Percentiles rank a stretch among this genome's conserved stretches.
Conservation (phyloP, 53 echinoderm and acorn worm genomes). For the Glandiceps talaboti region DNA sequence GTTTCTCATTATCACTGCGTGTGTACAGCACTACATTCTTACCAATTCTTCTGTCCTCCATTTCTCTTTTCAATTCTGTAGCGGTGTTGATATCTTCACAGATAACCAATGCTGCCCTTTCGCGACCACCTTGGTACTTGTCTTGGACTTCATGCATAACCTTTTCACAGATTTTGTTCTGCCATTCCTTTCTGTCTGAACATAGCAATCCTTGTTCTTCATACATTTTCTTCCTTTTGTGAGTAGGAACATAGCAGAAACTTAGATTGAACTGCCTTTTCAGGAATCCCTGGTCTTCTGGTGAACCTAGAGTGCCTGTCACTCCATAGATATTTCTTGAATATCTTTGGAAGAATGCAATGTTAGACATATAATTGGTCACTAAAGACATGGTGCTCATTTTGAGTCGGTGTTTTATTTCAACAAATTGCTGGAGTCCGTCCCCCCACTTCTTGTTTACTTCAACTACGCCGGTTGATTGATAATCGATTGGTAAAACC, state of each 20-base stretch:
- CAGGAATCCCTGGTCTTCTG: slow-evolving; percentile 4
- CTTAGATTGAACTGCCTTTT: slow-evolving; percentile 1
- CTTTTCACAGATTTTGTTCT: background rate
- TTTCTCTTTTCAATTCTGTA: background rate
- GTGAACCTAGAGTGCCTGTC: slow-evolving; percentile 5
- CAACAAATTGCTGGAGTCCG: slow-evolving; percentile 14
- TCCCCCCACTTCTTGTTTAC: background rate
- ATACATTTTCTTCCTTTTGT: slow-evolving; percentile 4
- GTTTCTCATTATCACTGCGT: slow-evolving; percentile 3
- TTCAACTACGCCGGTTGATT: slow-evolving; percentile 7
- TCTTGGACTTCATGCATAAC: background rate
- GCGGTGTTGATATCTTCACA: slow-evolving; percentile 12
- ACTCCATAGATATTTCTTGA: slow-evolving; percentile 8
- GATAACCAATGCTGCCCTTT: background rate
- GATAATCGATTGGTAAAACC: slow-evolving; percentile 4
- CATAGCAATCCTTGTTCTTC: background rate
- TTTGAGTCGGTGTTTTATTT: slow-evolving; percentile 6
- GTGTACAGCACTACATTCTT: background rate
- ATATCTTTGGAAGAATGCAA: slow-evolving; percentile 6
- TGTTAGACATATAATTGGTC: slow-evolving; percentile 13
- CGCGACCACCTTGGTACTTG: background rate
- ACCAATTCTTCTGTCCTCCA: background rate
- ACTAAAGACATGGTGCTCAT: slow-evolving; percentile 3
- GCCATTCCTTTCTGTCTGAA: background rate
- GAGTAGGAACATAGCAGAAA: slow-evolving; percentile 3